Percentiles rank a stretch among this genome's conserved stretches.
Conservation (phyloP, 2,113 vertebrate species). For the Calonectris borealis region DNA sequence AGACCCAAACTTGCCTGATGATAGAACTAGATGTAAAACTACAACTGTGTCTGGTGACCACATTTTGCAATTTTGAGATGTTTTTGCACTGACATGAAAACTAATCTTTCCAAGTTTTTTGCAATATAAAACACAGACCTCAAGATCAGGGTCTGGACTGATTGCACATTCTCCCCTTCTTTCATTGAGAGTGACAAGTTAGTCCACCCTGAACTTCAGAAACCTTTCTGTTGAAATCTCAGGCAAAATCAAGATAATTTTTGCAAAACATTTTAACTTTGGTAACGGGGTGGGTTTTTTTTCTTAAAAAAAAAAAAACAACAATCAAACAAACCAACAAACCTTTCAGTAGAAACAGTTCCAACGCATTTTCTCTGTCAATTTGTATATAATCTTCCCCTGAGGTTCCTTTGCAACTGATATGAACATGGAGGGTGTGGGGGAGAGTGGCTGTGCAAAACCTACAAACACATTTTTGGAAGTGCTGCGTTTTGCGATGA, state of each 20-base stretch:
- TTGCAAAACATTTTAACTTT: neutral
- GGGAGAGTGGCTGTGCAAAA: neutral
- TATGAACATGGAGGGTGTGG: neutral
- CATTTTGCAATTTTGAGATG: conserved; percentile 54
- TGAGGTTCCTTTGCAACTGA: neutral
- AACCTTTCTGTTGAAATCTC: neutral
- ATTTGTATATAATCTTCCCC: neutral
- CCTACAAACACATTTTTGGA: neutral
- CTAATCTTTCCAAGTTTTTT: conserved; percentile 43
- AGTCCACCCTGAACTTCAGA: neutral
- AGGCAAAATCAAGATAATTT: neutral
- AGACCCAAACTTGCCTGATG: neutral
- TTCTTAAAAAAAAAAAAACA: neutral
- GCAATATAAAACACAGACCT: conserved; percentile 12
- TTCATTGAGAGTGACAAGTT: neutral
- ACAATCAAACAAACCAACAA: neutral
- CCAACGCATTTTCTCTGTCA: neutral
- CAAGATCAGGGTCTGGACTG: neutral
- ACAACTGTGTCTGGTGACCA: conserved; percentile 19
- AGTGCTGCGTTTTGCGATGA: neutral
- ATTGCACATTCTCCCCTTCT: neutral
- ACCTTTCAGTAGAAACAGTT: neutral
- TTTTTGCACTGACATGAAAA: conserved; percentile 20
- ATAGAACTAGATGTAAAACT: neutral
- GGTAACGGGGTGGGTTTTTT: neutral